Base-by-base conservation (phyloP, 2,797 vertebrate species). In the Chloroceryle inda region DNA sequence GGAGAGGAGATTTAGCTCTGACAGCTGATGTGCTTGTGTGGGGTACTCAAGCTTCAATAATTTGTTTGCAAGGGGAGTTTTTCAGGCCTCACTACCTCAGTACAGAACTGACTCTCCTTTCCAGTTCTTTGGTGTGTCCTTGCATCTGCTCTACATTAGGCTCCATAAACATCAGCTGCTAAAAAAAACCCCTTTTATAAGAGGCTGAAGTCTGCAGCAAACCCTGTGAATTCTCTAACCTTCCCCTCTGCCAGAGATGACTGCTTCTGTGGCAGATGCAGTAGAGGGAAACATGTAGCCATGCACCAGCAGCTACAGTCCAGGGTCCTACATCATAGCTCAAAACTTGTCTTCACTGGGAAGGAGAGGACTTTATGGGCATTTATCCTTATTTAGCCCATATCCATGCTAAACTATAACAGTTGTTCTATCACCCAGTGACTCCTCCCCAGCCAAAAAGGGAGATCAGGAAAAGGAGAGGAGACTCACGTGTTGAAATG, bases 271-370 rank as follows among this genome's bases (percentile, higher is more conserved):
- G 82, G 75, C 71, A 94, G 68, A 74, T 24, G 64, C 61, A 77
- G n/a, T 24, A 77, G 78, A 59, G 80, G 27, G 38, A 81, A 84
- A 35, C 0, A 0, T 9, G 38, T 42, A 61, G 31, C 59, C 19
- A 10, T 10, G 26, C 67, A 82, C 40, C 77, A 82, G 56, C 88
- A 90, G 62, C 58, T 86, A 3, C 53, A 27, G 8, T 20, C 49
- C 72, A 58, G 68, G 13, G 21, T 35, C 56, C 47, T 49, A 19
- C 0, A 0, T 10, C 0, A 0, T 7, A 63, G 67, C 63, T 80
- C 52, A 45, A 47, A 92, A 52, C 44, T 47, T 49, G n/a, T 18
- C 33, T 63, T 49, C 31, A 12, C 11, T 16, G 23, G 15, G 53
- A 84, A 81, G 19, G 7, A 7, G 37, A 22, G 15, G 35, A 72